phyloP scores from a whole-genome alignment of 2,797 vertebrate species.

The Bradypodion ventrale region DNA sequence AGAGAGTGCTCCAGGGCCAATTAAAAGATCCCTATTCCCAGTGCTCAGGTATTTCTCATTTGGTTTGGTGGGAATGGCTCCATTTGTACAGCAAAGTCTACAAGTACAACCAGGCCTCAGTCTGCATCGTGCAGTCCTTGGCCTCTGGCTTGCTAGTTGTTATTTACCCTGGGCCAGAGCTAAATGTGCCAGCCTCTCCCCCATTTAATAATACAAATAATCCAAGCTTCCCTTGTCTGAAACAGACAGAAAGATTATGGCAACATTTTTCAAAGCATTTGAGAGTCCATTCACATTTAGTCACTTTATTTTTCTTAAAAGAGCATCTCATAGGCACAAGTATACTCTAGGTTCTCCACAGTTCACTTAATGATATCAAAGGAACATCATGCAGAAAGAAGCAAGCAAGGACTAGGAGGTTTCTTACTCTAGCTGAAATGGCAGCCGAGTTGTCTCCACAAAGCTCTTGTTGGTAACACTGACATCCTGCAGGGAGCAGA shows the following conservation, averaged over 20 bases:
- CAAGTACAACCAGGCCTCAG: no score
- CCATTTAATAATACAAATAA: no score
- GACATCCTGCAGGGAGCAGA: conserved; percentile 33
- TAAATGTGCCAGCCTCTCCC: no score
- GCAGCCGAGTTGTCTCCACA: conserved; percentile 18
- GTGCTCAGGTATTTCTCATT: no score
- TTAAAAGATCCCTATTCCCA: no score
- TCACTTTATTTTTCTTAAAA: neutral
- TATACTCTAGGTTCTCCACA: conserved; percentile 15
- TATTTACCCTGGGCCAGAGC: no score
- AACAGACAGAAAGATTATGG: neutral
- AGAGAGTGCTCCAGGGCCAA: no score
- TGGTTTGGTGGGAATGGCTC: no score
- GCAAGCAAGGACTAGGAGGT: neutral
- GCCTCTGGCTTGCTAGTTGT: no score
- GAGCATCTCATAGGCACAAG: neutral
- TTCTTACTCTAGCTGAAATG: neutral
- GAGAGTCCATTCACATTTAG: neutral
- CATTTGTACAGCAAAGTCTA: no score
- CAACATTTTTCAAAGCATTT: conserved; percentile 7
- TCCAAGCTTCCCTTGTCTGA: neutral
- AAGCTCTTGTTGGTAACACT: neutral
- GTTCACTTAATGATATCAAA: conserved; percentile 18
- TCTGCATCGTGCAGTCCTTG: no score
- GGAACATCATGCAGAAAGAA: conserved; percentile 3